phyloP scores from a whole-genome alignment of 2,797 vertebrate genomes.

The Cichlasoma orientale region DNA sequence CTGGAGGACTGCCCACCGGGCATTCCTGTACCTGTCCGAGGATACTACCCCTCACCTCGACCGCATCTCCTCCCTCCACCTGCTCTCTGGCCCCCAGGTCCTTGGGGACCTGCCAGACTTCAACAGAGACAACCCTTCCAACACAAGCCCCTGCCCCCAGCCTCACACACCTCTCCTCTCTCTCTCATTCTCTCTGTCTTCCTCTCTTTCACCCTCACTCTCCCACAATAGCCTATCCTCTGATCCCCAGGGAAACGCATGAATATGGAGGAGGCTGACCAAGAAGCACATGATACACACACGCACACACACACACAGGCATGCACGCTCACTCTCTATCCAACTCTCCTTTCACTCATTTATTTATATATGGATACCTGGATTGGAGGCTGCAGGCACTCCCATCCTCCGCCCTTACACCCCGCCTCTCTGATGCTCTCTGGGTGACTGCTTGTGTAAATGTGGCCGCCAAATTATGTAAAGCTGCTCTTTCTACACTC shows the following conservation, averaged over 20 bases:
- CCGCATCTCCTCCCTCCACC: conserved; percentile 39
- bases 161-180: conserved; percentile 16
- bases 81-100: conserved; percentile 58
- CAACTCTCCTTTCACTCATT: conserved; percentile 66
- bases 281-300: conserved; percentile 73
- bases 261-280: conserved; percentile 79
- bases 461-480: conserved; percentile 42
- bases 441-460: conserved; percentile 48
- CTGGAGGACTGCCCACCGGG: conserved; percentile 56
- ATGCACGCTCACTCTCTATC: conserved; percentile 24
- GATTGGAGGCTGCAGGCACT: conserved; percentile 70
- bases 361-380: conserved; percentile 79
- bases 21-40: conserved; percentile 69
- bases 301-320: conserved; percentile 22
- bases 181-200: conserved; percentile 41
- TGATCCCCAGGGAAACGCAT: conserved; percentile 77
- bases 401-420: conserved; percentile 59
- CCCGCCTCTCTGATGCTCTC: conserved; percentile 34
- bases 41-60: conserved; percentile 46
- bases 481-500: conserved; percentile 28
- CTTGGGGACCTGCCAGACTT: conserved; percentile 66
- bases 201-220: conserved; percentile 54
- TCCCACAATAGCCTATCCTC: conserved; percentile 79
- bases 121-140: conserved; percentile 54
- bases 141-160: conserved; percentile 40